Evolutionary conservation across 2,797 vertebrate species (phyloP).

Genomic region (Steatocranus sp.): DNA sequence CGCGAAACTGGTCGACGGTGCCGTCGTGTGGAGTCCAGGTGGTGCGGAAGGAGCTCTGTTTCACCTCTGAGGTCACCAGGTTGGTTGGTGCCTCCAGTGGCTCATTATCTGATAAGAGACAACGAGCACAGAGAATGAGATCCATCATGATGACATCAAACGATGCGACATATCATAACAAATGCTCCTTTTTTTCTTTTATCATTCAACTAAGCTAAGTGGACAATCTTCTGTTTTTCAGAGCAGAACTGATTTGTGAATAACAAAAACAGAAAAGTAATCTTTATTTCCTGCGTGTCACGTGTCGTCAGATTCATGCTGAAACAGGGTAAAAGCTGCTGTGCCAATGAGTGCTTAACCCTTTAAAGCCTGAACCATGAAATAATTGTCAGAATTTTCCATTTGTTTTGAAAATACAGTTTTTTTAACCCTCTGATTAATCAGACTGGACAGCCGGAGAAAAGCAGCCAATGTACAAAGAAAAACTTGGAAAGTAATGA

Average conservation of each 20-base stretch:
- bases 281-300: neutral
- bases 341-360: neutral
- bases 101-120: constrained; percentile 22
- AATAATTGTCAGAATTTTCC: neutral
- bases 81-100: constrained; percentile 79
- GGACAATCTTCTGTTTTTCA: neutral
- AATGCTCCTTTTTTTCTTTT: no score
- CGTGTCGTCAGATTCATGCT: neutral
- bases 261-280: neutral
- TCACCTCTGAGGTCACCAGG: constrained; percentile 88
- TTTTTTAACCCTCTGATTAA: neutral
- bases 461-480: neutral
- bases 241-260: neutral
- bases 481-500: neutral
- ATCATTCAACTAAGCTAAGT: neutral
- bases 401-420: neutral
- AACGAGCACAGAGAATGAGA: neutral
- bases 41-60: constrained; percentile 84
- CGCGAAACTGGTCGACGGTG: constrained; percentile 83
- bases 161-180: neutral
- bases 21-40: constrained; percentile 85
- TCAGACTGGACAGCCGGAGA: rapidly evolving
- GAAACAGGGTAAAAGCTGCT: neutral
- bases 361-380: neutral
- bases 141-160: neutral